These are phyloP conservation scores for Pinna nobilis DNA, from an alignment of 1,140 invertebrate species.

Conservation along the genomic window DNA sequence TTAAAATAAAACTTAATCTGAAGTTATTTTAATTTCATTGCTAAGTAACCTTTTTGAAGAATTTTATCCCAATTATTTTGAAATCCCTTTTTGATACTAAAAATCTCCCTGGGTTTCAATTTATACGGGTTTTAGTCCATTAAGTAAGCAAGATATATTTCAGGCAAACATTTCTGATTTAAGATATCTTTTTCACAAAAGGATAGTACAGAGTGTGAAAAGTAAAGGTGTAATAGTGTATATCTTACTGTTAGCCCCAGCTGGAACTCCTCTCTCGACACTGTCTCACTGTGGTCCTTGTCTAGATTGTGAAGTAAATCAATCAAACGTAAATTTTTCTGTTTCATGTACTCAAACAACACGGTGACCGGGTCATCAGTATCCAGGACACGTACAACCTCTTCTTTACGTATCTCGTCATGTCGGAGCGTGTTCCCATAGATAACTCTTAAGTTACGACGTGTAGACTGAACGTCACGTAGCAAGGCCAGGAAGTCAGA, in stretches of 20 bases:
- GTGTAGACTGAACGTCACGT: conserved; percentile 44
- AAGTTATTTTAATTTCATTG: too few species aligned
- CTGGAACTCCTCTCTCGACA: conserved; percentile 59
- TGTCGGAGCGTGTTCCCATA: conserved; percentile 58
- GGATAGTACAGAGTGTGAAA: not conserved
- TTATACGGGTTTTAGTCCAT: too few species aligned
- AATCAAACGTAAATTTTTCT: conserved; percentile 60
- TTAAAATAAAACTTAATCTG: too few species aligned
- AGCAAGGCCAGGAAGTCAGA: conserved; percentile 54
- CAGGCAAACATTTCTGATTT: too few species aligned
- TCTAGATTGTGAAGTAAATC: conserved; percentile 63
- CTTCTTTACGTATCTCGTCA: conserved; percentile 55
- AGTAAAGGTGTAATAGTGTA: too few species aligned
- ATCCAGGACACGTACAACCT: conserved; percentile 50
- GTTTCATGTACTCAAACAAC: conserved; percentile 65
- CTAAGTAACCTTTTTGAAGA: too few species aligned
- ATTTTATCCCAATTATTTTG: too few species aligned
- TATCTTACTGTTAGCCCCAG: conserved; percentile 52
- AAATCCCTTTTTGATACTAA: too few species aligned
- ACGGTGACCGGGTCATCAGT: conserved; percentile 62
- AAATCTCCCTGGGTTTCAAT: too few species aligned
- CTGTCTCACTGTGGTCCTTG: conserved; percentile 60
- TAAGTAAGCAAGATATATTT: too few species aligned
- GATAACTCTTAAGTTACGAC: conserved; percentile 44
- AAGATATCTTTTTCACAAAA: not conserved